These are phyloP conservation scores for Apamea anceps DNA, from an alignment of 2,888 invertebrate species.

Conservation along the genomic window DNA sequence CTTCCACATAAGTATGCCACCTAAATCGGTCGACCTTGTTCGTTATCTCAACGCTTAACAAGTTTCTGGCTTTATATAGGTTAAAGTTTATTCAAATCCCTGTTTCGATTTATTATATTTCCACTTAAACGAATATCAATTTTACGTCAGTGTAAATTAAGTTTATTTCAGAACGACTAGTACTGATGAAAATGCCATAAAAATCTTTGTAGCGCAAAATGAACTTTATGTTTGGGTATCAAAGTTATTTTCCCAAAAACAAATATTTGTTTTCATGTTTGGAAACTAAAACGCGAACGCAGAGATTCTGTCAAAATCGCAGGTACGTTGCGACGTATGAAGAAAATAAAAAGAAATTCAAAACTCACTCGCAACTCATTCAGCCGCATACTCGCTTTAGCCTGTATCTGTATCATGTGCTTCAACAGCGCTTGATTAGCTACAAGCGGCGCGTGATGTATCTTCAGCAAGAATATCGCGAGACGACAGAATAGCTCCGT, in stretches of 20 bases:
- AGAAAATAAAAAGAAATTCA: neutral
- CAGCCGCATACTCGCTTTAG: constrained; percentile 90
- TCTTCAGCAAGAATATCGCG: constrained; percentile 93
- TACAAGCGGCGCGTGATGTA: constrained; percentile 95
- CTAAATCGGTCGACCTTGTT: neutral
- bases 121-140: neutral
- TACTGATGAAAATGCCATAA: neutral
- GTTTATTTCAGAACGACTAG: neutral
- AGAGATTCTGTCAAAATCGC: neutral
- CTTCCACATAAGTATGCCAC: neutral
- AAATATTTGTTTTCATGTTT: too few species aligned
- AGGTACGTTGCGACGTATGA: neutral
- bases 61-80: neutral
- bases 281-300: too few species aligned
- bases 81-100: neutral
- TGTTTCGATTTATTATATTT: neutral
- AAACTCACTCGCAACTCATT: constrained; percentile 91
- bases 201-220: too few species aligned
- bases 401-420: constrained; percentile 91
- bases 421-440: constrained; percentile 93
- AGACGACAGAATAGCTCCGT: constrained; percentile 94
- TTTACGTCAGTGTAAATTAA: neutral
- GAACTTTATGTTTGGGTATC: too few species aligned
- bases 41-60: neutral
- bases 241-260: too few species aligned